These are phyloP conservation scores for Diaprepes abbreviatus DNA, from an alignment of 2,888 invertebrate species.

Conservation along the genomic window DNA sequence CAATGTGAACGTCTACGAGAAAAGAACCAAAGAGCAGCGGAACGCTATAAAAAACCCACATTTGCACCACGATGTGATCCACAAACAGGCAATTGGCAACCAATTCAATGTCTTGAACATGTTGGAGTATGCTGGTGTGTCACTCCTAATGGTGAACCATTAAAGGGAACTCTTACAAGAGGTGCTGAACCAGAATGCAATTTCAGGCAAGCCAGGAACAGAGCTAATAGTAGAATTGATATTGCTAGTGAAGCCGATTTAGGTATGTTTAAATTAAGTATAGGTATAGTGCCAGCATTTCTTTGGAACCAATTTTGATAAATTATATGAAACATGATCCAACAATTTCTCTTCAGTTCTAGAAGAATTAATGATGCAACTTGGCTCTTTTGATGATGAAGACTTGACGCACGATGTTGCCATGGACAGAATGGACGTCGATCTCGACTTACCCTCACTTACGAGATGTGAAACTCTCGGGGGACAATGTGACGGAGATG, in stretches of 20 bases:
- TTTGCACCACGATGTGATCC: constrained; percentile 85
- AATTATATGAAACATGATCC: too few relatives aligned
- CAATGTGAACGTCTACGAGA: constrained; percentile 85
- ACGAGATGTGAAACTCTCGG: constrained; percentile 69
- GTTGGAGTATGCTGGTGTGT: constrained; percentile 92
- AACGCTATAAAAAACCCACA: constrained; percentile 79
- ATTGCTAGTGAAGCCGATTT: constrained; percentile 69
- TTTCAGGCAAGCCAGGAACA: constrained; percentile 81
- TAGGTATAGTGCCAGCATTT: too few relatives aligned
- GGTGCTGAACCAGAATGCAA: constrained; percentile 84
- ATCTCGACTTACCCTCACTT: constrained; percentile 59
- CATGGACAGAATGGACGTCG: constrained; percentile 55
- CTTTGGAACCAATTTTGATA: too few relatives aligned
- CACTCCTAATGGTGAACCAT: constrained; percentile 83
- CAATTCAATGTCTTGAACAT: constrained; percentile 84
- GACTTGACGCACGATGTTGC: constrained; percentile 63
- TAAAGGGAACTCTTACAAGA: constrained; percentile 85
- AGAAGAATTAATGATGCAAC: constrained; percentile 79
- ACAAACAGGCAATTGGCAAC: constrained; percentile 82
- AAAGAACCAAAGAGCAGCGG: constrained; percentile 81
- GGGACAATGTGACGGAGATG: constrained; percentile 76
- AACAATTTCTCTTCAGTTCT: constrained; percentile 71
- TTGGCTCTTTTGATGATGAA: constrained; percentile 71
- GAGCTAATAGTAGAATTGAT: constrained; percentile 64
- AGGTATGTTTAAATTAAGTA: constrained; percentile 66